Evolutionary conservation across 2,797 vertebrate genomes (phyloP), one percentile per base, ranked within the genome.

Genomic region (Tapirus indicus): DNA sequence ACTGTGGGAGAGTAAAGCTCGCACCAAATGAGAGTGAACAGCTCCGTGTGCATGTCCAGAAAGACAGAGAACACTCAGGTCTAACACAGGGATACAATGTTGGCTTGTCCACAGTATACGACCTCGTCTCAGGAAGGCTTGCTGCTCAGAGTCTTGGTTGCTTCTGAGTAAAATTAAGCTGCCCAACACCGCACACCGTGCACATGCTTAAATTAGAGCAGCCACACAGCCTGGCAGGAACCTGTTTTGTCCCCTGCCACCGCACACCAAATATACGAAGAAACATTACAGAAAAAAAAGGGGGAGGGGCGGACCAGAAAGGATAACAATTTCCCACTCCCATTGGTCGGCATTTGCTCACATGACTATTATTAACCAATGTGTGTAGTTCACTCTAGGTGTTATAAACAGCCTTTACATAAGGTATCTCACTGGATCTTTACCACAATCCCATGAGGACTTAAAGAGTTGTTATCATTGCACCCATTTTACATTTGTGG

Each of bases 191-290:
- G 41, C 27, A 89, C 35, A 44, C 56, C 29, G 18, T 83, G 54
- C 62, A 91, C 17, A 62, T 41, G 44, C 44, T 93, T 93, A 83
- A 87, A 91, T 93, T 91, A 97, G 60, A 97, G 25, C 54, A 94
- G 54, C 38, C 41, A 91, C 87, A 93, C 38, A 82, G n/a, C 41
- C 47, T 82, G 77, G 82, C 75, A 91, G 84, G 20, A 93, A 95
- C 86, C 72, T 91, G 25, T 91, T 85, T 69, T 14, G 77, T 69
- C 32, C 44, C 66, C 78, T 6, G 4, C 32, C 52, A 88, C 35
- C 35, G 80, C 32, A 83, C 35, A 75, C 29, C 49, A 77, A 32
- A 91, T 75, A 44, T 52, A 94, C 14, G 21, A 95, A 88, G 79
- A 95, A 80, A 58, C 17, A 32, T 54, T 52, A 80, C 29, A 56